These are phyloP conservation scores for Parnassius apollo DNA, from an alignment of 2,888 invertebrate genomes.

Conservation along the genomic window DNA sequence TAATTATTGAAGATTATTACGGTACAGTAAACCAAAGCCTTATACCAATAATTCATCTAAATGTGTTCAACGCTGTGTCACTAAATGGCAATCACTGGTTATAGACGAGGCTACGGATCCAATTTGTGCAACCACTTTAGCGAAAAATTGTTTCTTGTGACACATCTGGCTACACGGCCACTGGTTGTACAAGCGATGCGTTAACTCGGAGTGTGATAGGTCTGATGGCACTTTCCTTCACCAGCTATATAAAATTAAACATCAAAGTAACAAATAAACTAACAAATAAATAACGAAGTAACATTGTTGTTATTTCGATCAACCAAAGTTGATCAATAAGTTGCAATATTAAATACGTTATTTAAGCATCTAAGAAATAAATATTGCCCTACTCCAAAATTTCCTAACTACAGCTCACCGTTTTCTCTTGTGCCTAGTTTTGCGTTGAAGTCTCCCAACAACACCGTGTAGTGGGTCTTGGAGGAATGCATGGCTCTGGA, in stretches of 20 bases:
- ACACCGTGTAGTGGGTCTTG: too few relatives aligned
- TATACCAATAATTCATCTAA: slow-evolving; percentile 19
- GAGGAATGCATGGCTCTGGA: too few relatives aligned
- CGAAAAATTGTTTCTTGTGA: slow-evolving; percentile 75
- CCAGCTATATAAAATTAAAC: slow-evolving; percentile 5
- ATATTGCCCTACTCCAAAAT: too few relatives aligned
- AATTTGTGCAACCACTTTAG: slow-evolving; percentile 74
- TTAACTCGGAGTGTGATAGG: slow-evolving; percentile 13
- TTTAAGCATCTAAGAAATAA: too few relatives aligned
- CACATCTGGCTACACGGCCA: slow-evolving; percentile 58
- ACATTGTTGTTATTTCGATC: too few relatives aligned
- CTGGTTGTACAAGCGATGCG: slow-evolving; percentile 7
- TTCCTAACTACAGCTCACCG: too few relatives aligned
- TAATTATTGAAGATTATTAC: slow-evolving; percentile 1
- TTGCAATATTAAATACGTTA: too few relatives aligned
- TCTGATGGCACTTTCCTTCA: neutral
- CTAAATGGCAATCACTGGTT: slow-evolving; percentile 59
- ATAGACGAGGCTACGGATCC: slow-evolving; percentile 60
- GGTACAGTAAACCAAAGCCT: slow-evolving; percentile 6
- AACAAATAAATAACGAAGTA: neutral
- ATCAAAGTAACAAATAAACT: slow-evolving; percentile 10
- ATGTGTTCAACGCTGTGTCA: slow-evolving; percentile 19
- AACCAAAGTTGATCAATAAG: too few relatives aligned
- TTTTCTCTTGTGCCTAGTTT: too few relatives aligned
- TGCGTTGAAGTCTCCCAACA: too few relatives aligned